phyloP scores from a whole-genome alignment of 2,888 invertebrate species.

The Hirtodrosophila alboralis region DNA sequence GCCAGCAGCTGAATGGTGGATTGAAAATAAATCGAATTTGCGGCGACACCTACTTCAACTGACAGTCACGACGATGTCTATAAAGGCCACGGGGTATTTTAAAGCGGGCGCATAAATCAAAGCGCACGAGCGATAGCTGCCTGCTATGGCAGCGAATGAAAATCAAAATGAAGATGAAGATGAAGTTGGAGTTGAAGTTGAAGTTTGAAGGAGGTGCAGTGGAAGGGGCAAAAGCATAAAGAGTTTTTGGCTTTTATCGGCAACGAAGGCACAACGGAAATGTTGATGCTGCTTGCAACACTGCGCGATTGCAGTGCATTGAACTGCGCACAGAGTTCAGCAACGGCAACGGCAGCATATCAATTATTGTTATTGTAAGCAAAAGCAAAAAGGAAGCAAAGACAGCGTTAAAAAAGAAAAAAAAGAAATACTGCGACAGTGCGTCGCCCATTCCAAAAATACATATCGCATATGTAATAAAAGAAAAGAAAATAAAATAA shows the following conservation, averaged over 20 bases:
- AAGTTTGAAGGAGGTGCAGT: not conserved
- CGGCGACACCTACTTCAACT: conserved; percentile 46
- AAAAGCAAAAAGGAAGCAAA: conserved; percentile 32
- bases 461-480: conserved; percentile 31
- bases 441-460: conserved; percentile 47
- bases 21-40: conserved; percentile 54
- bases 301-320: conserved; percentile 47
- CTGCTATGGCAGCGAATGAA: conserved; percentile 19
- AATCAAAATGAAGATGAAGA: not conserved
- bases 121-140: conserved; percentile 40
- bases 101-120: conserved; percentile 58
- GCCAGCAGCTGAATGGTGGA: conserved; percentile 11
- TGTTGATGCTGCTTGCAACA: conserved; percentile 38
- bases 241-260: conserved; percentile 49
- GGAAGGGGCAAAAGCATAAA: not conserved
- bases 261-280: conserved; percentile 44
- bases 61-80: conserved; percentile 35
- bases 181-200: no score
- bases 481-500: conserved; percentile 34
- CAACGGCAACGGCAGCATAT: conserved; percentile 43
- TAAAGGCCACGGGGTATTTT: conserved; percentile 42
- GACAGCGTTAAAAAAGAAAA: conserved; percentile 5
- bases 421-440: conserved; percentile 15
- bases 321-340: conserved; percentile 50
- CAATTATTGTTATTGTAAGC: conserved; percentile 65